Conservation (phyloP, 1,140 invertebrate species). For the Diuraphis noxia region DNA sequence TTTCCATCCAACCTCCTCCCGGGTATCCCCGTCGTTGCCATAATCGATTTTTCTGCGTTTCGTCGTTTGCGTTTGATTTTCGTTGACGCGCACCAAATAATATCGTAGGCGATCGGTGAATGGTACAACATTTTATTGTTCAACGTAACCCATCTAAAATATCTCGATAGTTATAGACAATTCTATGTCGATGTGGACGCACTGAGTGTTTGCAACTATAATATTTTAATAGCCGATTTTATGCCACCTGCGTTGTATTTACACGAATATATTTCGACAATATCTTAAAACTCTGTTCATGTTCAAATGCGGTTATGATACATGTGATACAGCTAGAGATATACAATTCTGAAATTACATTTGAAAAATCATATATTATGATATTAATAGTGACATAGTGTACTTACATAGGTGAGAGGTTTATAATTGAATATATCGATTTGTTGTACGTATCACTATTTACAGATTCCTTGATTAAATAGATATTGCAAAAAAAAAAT, state of each 20-base stretch:
- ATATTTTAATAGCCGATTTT: not conserved
- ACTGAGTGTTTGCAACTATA: not conserved
- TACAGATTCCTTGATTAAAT: not conserved
- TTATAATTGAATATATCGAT: not conserved
- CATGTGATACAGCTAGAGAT: too few species aligned
- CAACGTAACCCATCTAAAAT: not conserved
- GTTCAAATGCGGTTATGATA: not conserved
- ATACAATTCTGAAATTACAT: not conserved
- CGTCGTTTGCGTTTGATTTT: not conserved
- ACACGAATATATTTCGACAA: not conserved
- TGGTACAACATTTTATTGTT: not conserved
- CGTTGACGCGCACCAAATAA: not conserved
- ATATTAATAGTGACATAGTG: not conserved
- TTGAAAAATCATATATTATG: too few species aligned
- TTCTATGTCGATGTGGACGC: too few species aligned
- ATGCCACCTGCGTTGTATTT: not conserved
- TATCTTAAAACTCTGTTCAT: not conserved
- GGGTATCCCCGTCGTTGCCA: too few species aligned
- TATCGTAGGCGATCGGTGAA: not conserved
- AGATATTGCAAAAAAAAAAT: not conserved
- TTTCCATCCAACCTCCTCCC: not conserved
- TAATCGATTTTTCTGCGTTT: not conserved
- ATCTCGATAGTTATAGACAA: too few species aligned
- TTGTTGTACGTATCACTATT: not conserved
- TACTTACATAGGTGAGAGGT: not conserved